phyloP scores from a whole-genome alignment of 2,113 vertebrate species.

The Oreochromis niloticus region DNA sequence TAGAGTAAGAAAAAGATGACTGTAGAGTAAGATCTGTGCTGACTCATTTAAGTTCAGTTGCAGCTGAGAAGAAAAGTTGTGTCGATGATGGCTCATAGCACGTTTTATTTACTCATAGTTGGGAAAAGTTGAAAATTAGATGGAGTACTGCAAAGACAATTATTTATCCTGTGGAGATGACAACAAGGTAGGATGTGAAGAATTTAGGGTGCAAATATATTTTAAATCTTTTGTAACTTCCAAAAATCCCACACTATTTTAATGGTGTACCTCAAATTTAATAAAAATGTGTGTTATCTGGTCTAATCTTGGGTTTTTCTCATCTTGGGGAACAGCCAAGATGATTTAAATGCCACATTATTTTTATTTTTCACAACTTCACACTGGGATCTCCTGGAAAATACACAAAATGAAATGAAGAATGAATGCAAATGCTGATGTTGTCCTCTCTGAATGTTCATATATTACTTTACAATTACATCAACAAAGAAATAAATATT shows the following conservation, averaged over 20 bases:
- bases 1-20: background rate
- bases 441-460: background rate
- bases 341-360: background rate
- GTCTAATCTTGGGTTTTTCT: background rate
- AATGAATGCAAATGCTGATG: background rate
- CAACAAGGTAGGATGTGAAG: background rate
- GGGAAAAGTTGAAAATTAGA: background rate
- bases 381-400: background rate
- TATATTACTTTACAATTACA: background rate
- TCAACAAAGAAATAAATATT: background rate
- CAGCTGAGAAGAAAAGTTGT: background rate
- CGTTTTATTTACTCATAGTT: background rate
- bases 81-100: background rate
- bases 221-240: background rate
- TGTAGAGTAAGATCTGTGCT: background rate
- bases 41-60: background rate
- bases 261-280: background rate
- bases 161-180: background rate
- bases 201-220: background rate
- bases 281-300: background rate
- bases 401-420: background rate
- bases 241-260: background rate
- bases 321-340: background rate
- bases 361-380: background rate
- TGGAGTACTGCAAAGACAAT: background rate